Percentiles rank a stretch among this genome's conserved stretches.
Evolutionary conservation across 2,113 vertebrate genomes (phyloP).

Genomic region (Orientallactaga bullata): DNA sequence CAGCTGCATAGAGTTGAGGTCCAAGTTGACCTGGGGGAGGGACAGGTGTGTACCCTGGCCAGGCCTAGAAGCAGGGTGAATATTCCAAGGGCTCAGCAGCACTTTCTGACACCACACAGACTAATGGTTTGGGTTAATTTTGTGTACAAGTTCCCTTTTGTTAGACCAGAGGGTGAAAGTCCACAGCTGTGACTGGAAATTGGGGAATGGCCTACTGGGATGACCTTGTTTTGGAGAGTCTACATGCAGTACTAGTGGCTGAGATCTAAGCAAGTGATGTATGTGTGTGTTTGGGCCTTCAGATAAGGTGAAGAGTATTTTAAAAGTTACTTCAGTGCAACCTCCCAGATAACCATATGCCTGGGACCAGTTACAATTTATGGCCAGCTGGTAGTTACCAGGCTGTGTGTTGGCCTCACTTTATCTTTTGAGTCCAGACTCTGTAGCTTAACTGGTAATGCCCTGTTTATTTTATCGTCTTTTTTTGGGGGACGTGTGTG

Average conservation of each 20-base stretch:
- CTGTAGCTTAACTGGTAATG: constrained; percentile 58
- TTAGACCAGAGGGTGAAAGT: constrained; percentile 62
- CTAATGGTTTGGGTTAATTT: constrained; percentile 56
- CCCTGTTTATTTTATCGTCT: constrained; percentile 52
- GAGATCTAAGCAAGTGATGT: constrained; percentile 70
- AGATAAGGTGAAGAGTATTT: constrained; percentile 79
- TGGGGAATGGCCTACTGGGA: constrained; percentile 31
- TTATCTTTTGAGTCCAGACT: constrained; percentile 72
- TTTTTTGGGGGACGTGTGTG: background rate
- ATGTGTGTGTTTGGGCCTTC: constrained; percentile 61
- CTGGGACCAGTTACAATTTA: constrained; percentile 72
- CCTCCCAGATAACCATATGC: constrained; percentile 74
- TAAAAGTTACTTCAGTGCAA: constrained; percentile 75
- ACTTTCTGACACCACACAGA: background rate
- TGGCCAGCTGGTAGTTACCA: constrained; percentile 59
- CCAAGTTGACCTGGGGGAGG: background rate
- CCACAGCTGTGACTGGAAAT: constrained; percentile 68
- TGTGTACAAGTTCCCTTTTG: constrained; percentile 66
- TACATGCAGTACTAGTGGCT: constrained; percentile 73
- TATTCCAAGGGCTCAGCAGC: background rate
- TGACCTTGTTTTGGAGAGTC: constrained; percentile 80
- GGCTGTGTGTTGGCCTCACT: constrained; percentile 46
- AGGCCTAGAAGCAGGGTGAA: constrained; percentile 25
- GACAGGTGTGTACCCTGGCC: background rate
- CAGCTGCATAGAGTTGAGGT: constrained; percentile 15